Evolutionary conservation across 2,888 invertebrate species (phyloP).

Genomic region (Cheilosia pagana): DNA sequence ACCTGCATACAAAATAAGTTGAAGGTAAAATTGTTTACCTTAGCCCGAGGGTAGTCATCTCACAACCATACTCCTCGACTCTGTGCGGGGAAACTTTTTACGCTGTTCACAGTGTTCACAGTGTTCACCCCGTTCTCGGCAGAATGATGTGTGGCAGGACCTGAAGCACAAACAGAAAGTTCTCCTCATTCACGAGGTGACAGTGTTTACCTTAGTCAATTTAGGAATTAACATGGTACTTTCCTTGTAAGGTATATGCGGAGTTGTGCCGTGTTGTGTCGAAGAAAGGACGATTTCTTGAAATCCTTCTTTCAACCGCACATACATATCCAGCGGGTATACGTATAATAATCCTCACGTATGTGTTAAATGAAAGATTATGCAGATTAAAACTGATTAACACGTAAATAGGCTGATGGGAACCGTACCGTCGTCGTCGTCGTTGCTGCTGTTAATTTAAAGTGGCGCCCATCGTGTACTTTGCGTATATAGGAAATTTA

Average conservation of each 20-base stretch:
- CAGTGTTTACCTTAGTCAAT: slow-evolving; percentile 70
- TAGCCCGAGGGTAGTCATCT: slow-evolving; percentile 51
- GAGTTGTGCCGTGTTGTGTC: neutral
- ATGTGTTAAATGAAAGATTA: slow-evolving; percentile 67
- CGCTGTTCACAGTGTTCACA: slow-evolving; percentile 7
- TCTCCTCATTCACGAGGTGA: slow-evolving; percentile 42
- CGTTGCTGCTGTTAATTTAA: slow-evolving; percentile 56
- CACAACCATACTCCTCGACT: slow-evolving; percentile 20
- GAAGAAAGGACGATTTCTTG: slow-evolving; percentile 41
- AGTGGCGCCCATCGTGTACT: slow-evolving; percentile 62
- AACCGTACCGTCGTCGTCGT: slow-evolving; percentile 14
- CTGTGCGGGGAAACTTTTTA: slow-evolving; percentile 34
- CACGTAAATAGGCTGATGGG: slow-evolving; percentile 64
- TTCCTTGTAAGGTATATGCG: slow-evolving; percentile 26
- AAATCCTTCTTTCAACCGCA: neutral
- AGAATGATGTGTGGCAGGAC: slow-evolving; percentile 29
- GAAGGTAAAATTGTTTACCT: slow-evolving; percentile 66
- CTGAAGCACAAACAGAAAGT: slow-evolving; percentile 1
- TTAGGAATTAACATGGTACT: slow-evolving; percentile 67
- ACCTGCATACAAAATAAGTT: slow-evolving; percentile 72
- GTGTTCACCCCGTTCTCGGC: neutral
- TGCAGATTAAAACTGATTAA: slow-evolving; percentile 73
- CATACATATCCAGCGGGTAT: neutral
- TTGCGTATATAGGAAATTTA: slow-evolving; percentile 41
- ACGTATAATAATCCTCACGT: slow-evolving; percentile 34